Evolutionary conservation across 2,888 invertebrate species (phyloP).

Genomic region (Venustoraphidia nigricollis): DNA sequence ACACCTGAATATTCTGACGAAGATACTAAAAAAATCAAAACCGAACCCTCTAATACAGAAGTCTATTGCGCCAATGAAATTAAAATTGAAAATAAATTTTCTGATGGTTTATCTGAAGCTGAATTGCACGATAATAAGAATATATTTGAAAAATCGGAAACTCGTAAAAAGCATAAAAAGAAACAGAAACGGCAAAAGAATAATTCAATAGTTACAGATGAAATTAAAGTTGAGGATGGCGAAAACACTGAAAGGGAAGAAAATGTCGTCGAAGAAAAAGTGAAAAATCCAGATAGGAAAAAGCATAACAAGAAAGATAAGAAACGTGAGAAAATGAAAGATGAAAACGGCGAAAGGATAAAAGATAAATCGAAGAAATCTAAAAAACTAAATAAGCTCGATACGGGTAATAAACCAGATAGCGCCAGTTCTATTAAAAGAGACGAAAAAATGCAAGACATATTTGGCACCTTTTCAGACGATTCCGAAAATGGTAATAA

Average conservation of each 20-base stretch:
- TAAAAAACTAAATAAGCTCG: constrained; percentile 26
- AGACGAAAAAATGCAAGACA: constrained; percentile 75
- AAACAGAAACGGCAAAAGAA: constrained; percentile 67
- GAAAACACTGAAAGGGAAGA: constrained; percentile 16
- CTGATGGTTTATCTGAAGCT: constrained; percentile 32
- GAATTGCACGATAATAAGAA: constrained; percentile 24
- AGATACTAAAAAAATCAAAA: constrained; percentile 18
- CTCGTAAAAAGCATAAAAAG: constrained; percentile 68
- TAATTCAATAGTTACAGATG: constrained; percentile 40
- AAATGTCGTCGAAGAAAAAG: constrained; percentile 20
- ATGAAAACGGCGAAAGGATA: constrained; percentile 32
- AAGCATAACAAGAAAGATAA: constrained; percentile 41
- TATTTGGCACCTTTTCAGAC: constrained; percentile 75
- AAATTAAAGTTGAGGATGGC: constrained; percentile 26
- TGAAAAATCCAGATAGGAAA: constrained; percentile 24
- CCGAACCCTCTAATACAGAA: constrained; percentile 18
- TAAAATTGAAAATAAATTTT: constrained; percentile 24
- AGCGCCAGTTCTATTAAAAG: constrained; percentile 31
- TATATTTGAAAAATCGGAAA: constrained; percentile 26
- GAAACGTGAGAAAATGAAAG: constrained; percentile 39
- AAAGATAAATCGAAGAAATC: constrained; percentile 44
- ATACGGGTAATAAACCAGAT: constrained; percentile 25
- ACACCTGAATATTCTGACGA: constrained; percentile 13
- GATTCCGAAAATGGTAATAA: constrained; percentile 31
- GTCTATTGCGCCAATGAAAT: constrained; percentile 18